Evolutionary conservation across 2,797 vertebrate species (phyloP), one percentile per base, ranked within the genome.

Genomic region (Diplodus puntazzo): DNA sequence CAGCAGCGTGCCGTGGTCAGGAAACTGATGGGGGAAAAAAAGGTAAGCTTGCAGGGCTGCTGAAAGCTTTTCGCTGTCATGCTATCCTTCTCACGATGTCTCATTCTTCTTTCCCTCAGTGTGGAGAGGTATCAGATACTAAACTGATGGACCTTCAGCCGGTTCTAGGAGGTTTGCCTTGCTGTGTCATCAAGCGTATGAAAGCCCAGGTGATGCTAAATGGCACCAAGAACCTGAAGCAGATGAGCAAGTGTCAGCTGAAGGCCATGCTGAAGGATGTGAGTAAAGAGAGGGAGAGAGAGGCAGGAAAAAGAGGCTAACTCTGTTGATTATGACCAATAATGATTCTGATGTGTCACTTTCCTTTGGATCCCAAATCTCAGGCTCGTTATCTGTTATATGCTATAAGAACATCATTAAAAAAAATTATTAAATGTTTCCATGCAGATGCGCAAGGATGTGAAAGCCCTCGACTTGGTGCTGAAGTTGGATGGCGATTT

Each of bases 231-330:
- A 62, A 45, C 10, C 76, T 95, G 73, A 82, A 64, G 60, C 46
- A 39, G 46, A 81, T 95, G 89, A 93, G 61, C 6, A 86, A 71
- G 18, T 84, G 91, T 17, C 94, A 96, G 80, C 71, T 77, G 70
- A 91, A 86, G 76, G 91, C 92, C 43, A 43, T 95, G 20, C 46
- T 95, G 69, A 69, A 83, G 3, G 83, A 68, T 83, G 95, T 96
- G 78, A 93, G 93, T 69, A 23, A 61, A 49, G 42, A 60, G 3
- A 60, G 23, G 3, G 25, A 60, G 3, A 60, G 23, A 65, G 66
- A 21, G 46, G 30, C 34, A 42, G 27, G 6, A 42, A 57, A 52
- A 8, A 46, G 7, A 53, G 9, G 45, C 13, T 9, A 4, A 23
- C 12, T 18, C 20, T n/a, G 45, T 10, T n/a, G 11, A 45, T 16